Conservation (phyloP, 2,888 invertebrate genomes). For the Oscheius sp. region DNA sequence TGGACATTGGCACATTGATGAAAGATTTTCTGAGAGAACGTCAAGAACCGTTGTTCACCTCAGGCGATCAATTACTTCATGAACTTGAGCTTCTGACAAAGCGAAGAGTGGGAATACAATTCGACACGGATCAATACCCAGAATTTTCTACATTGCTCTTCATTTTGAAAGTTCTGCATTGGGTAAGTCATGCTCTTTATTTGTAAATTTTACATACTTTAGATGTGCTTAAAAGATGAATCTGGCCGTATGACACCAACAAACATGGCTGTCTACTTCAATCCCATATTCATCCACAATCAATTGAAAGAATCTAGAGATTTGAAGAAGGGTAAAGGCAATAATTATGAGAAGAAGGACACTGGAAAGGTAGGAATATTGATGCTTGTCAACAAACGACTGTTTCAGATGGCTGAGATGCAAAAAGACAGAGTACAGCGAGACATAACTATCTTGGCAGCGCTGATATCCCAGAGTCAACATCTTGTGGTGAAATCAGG, state of each 20-base stretch:
- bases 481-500: constrained; percentile 13
- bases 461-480: background rate
- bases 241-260: background rate
- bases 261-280: constrained; percentile 18
- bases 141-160: constrained; percentile 12
- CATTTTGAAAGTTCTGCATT: constrained; percentile 9
- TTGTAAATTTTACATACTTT: background rate
- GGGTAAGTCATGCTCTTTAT: background rate
- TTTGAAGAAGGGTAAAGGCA: background rate
- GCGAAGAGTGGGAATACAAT: constrained; percentile 3
- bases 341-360: no score
- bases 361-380: background rate
- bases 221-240: constrained; percentile 20
- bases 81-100: constrained; percentile 3
- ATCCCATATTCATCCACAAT: constrained; percentile 9
- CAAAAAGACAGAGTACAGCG: background rate
- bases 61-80: background rate
- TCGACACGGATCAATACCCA: constrained; percentile 5
- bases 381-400: background rate
- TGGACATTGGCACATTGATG: constrained; percentile 6
- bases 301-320: background rate
- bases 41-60: background rate
- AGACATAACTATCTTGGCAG: background rate
- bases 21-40: constrained; percentile 16
- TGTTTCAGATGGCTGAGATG: background rate